phyloP scores from a whole-genome alignment of 1,140 invertebrate genomes.

The Pseudomyrmex flavicornis region DNA sequence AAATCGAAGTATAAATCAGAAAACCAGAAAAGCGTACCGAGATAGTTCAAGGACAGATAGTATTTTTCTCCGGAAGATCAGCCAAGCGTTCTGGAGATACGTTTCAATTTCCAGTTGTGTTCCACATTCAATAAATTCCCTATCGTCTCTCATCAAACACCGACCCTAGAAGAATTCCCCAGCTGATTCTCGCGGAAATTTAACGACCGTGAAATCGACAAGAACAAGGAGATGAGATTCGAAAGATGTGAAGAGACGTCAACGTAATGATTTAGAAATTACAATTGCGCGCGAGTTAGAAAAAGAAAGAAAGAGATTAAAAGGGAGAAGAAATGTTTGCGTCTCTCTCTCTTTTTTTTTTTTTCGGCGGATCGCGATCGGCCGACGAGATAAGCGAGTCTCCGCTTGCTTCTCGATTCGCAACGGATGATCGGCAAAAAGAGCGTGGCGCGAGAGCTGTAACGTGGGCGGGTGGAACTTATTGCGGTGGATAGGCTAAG shows the following conservation, averaged over 20 bases:
- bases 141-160: too few species aligned
- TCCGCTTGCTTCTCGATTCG: conserved; percentile 79
- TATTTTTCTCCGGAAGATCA: conserved; percentile 50
- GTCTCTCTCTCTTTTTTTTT: conserved; percentile 2
- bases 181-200: too few species aligned
- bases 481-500: conserved; percentile 80
- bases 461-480: conserved; percentile 81
- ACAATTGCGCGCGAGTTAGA: conserved; percentile 1
- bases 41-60: conserved; percentile 61
- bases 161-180: too few species aligned
- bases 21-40: conserved; percentile 55
- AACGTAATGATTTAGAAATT: conserved; percentile 1
- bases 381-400: conserved; percentile 73
- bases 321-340: neutral
- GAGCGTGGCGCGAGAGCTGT: conserved; percentile 77
- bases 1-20: conserved; percentile 59
- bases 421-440: conserved; percentile 79
- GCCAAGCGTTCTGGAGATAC: conserved; percentile 18
- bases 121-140: too few species aligned
- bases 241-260: neutral
- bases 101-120: neutral
- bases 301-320: conserved; percentile 39
- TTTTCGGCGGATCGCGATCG: conserved; percentile 47
- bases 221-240: neutral
- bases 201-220: neutral